Evolutionary conservation across 2,113 vertebrate genomes (phyloP).

Genomic region (Platysteira castanea): DNA sequence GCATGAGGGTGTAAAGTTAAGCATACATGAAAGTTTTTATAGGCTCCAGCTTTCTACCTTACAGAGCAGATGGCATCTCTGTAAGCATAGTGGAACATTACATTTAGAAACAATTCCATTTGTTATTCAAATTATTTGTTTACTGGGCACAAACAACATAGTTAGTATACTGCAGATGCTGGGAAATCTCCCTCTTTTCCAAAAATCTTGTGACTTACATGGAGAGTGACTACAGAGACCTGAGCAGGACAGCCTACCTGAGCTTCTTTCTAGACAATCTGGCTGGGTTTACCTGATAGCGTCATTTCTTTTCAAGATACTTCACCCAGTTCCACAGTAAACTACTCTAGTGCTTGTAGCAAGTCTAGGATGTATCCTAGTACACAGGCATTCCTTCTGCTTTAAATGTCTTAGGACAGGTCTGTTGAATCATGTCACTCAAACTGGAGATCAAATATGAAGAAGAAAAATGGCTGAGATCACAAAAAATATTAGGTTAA

Average conservation of each 20-base stretch:
- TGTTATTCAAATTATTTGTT: conserved; percentile 37
- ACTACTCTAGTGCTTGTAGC: not conserved
- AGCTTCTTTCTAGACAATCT: not conserved
- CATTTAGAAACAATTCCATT: conserved; percentile 48
- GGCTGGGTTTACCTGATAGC: not conserved
- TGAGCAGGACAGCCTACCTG: not conserved
- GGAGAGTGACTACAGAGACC: not conserved
- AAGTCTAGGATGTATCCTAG: not conserved
- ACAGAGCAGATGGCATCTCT: conserved; percentile 38
- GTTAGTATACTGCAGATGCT: not conserved
- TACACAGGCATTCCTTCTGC: not conserved
- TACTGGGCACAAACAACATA: not conserved
- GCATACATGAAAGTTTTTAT: not conserved
- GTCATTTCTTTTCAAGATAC: not conserved
- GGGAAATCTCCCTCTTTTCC: not conserved
- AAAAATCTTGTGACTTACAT: not conserved
- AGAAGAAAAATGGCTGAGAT: not conserved
- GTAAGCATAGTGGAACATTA: conserved; percentile 5
- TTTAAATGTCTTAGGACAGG: not conserved
- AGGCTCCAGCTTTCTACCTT: conserved; percentile 17
- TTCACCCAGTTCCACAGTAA: not conserved
- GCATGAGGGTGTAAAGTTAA: conserved; percentile 5
- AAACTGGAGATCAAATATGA: not conserved
- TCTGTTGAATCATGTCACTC: not conserved
- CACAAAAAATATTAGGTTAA: not conserved